These are phyloP conservation scores for Aphelenchoides fujianensis DNA, from an alignment of 1,140 invertebrate genomes.

Conservation along the genomic window DNA sequence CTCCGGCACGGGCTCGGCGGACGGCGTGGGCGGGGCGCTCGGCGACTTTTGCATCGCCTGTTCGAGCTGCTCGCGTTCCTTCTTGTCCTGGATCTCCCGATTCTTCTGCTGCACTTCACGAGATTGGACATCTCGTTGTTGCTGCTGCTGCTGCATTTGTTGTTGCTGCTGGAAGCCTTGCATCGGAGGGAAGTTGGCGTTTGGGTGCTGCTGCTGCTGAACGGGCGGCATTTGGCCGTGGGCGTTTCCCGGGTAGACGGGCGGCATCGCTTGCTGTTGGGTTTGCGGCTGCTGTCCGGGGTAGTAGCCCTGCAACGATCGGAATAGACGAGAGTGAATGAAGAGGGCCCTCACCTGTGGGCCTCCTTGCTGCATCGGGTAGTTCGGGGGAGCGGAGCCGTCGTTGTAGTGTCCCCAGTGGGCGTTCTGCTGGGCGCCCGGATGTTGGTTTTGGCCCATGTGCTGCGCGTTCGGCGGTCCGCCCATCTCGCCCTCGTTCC, in stretches of 20 bases:
- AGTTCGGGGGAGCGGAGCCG: background rate
- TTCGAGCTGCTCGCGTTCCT: slow-evolving; percentile 10
- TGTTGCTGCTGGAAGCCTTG: too few relatives aligned
- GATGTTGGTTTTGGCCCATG: background rate
- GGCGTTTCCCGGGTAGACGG: slow-evolving; percentile 1
- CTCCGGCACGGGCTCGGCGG: background rate
- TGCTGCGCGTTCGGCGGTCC: background rate
- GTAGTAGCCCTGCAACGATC: too few relatives aligned
- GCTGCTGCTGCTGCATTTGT: background rate
- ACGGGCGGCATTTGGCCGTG: too few relatives aligned
- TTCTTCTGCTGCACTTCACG: background rate
- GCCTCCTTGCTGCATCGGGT: slow-evolving; percentile 7
- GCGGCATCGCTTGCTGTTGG: background rate
- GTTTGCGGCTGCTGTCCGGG: background rate
- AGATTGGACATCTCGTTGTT: background rate
- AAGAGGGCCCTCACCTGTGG: background rate
- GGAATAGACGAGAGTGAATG: too few relatives aligned
- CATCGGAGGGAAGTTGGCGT: too few relatives aligned
- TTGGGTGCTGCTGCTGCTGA: too few relatives aligned
- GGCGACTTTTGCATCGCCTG: background rate
- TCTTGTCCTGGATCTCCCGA: slow-evolving; percentile 3
- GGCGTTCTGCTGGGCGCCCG: background rate
- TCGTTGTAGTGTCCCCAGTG: background rate
- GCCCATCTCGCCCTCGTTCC: background rate
- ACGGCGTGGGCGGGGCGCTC: background rate